Percentiles rank a stretch among this genome's conserved stretches.
These are phyloP conservation scores for Tortricodes alternella DNA, from an alignment of 2,888 invertebrate genomes.

Conservation along the genomic window DNA sequence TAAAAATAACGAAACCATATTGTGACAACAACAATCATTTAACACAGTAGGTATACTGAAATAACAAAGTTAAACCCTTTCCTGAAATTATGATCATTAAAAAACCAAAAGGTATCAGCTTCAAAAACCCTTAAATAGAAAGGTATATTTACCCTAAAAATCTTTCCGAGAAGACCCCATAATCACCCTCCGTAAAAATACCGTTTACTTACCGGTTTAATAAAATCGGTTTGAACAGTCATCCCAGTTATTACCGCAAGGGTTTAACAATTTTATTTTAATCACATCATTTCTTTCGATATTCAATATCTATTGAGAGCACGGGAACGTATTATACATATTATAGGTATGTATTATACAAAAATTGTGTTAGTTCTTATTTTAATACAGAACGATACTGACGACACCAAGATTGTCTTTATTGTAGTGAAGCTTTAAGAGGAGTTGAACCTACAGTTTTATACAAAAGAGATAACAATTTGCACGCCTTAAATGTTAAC, in stretches of 20 bases:
- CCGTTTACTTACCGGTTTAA: conserved; percentile 53
- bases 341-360: too few relatives aligned
- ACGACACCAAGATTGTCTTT: too few relatives aligned
- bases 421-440: too few relatives aligned
- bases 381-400: too few relatives aligned
- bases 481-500: too few relatives aligned
- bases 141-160: conserved; percentile 12
- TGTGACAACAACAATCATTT: not conserved
- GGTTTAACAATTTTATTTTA: conserved; percentile 73
- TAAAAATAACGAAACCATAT: too few relatives aligned
- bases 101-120: not conserved
- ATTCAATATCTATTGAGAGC: conserved; percentile 52
- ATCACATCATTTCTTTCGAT: conserved; percentile 70
- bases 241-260: conserved; percentile 74
- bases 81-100: not conserved
- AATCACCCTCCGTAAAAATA: conserved; percentile 39
- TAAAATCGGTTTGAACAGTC: conserved; percentile 73
- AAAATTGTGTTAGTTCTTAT: too few relatives aligned
- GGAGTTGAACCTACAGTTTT: too few relatives aligned
- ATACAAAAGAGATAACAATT: too few relatives aligned
- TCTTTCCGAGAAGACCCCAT: not conserved
- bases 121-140: not conserved
- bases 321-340: too few relatives aligned
- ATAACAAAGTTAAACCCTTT: not conserved
- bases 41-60: not conserved